Conservation (phyloP, 2,888 invertebrate genomes). For the Trachelus stipa region DNA sequence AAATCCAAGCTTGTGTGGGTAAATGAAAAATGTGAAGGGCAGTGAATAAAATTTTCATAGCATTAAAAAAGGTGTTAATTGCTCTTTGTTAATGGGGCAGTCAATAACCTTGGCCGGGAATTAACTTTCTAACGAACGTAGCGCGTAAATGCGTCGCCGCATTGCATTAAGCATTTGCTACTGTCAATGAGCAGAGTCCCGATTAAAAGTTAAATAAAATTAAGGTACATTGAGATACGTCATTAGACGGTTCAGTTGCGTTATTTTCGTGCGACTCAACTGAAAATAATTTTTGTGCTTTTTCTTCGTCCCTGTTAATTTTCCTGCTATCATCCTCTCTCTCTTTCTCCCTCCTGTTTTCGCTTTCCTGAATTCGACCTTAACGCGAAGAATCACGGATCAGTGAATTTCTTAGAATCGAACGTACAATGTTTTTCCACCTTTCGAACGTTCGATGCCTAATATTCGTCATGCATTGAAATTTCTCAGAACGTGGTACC, state of each 20-base stretch:
- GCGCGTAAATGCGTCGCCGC: not conserved
- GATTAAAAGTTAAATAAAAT: not conserved
- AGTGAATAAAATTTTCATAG: not conserved
- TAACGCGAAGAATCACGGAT: not conserved
- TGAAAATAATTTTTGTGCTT: not conserved
- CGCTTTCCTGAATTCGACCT: not conserved
- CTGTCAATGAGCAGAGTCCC: not conserved
- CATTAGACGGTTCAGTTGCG: not conserved
- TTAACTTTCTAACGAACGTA: constrained; percentile 5
- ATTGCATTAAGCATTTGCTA: not conserved
- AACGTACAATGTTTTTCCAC: not conserved
- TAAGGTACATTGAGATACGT: not conserved
- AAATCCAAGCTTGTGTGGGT: not conserved
- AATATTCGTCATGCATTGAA: not conserved
- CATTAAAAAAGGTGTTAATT: not conserved
- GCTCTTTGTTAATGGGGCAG: not conserved
- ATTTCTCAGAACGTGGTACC: not conserved
- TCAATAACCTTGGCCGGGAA: constrained; percentile 5
- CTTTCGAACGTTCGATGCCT: not conserved
- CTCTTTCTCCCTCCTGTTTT: not conserved
- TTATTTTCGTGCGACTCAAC: not conserved
- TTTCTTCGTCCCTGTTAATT: not conserved
- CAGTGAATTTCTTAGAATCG: not conserved
- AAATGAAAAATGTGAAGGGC: not conserved
- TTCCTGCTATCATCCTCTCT: not conserved